Evolutionary conservation across 2,113 vertebrate species (phyloP), one percentile per base, ranked within the genome.

Genomic region (Grammomys dolichurus): DNA sequence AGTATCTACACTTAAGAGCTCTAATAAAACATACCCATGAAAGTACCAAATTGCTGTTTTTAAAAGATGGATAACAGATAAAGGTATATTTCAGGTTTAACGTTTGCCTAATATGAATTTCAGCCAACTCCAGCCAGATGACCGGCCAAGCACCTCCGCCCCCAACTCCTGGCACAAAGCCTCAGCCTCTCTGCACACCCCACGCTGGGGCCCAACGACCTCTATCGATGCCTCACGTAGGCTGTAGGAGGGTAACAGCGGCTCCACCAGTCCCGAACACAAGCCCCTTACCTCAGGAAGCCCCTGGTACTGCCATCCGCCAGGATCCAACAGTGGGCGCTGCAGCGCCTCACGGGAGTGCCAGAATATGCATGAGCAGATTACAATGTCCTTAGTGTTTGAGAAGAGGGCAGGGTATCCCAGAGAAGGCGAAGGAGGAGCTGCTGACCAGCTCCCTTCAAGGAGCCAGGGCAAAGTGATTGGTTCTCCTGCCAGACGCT

Each of bases 281-380:
- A 0, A 33, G 6, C 6, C 77, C 1, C 56, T 75, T 58, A 91
- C 97, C 93, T 95, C 82, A 20, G 2, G 12, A 1, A 1, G 0
- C 3, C 2, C 63, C 40, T 0, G 33, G 14, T 0, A 0, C 7
- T 9, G 0, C 1, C 28, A 78, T 58, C 89, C 1, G 31, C 28
- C 10, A 0, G 1, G 58, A 46, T 73, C 80, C 88, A 58, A 56
- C 10, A 5, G 40, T 54, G n/a, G 56, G 24, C 63, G 19, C 78
- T 93, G 96, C 97, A 72, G 20, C 1, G 96, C 95, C 96, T 97
- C 94, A 97, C 85, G 97, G 96, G 97, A 97, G 54, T 26, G 1
- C 33, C 9, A 0, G 5, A 5, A 1, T 9, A 82, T 82, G 86
- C 88, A 36, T 17, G 97, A 93, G 94, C 91, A n/a, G 9, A 75